Evolutionary conservation across 2,888 invertebrate species (phyloP).

Genomic region (Lasiommata megera): DNA sequence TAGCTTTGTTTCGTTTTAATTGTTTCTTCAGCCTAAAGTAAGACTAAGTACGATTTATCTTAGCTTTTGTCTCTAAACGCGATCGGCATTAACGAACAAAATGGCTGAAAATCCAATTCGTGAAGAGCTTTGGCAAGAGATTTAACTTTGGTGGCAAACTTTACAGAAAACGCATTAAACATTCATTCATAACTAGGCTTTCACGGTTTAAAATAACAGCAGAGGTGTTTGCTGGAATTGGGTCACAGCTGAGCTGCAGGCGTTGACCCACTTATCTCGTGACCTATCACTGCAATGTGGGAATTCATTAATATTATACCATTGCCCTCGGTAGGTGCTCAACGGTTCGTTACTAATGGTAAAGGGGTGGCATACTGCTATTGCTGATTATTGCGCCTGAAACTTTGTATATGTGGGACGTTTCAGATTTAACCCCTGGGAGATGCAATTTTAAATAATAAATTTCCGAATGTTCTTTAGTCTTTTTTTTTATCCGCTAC

Average conservation of each 20-base stretch:
- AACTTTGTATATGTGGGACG: too few relatives aligned
- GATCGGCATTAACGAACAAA: too few relatives aligned
- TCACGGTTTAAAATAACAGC: conserved; percentile 29
- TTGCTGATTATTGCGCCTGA: background rate
- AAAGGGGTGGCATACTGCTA: background rate
- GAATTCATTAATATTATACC: conserved; percentile 8
- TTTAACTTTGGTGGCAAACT: background rate
- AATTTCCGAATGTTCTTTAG: too few relatives aligned
- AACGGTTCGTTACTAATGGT: background rate
- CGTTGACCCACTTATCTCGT: conserved; percentile 28
- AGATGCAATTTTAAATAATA: too few relatives aligned
- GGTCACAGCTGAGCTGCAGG: conserved; percentile 36
- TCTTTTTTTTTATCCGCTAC: too few relatives aligned
- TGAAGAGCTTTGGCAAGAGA: background rate
- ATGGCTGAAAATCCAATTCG: too few relatives aligned
- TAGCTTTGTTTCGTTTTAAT: too few relatives aligned
- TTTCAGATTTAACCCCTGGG: too few relatives aligned
- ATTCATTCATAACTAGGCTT: conserved; percentile 10
- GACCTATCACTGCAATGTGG: conserved; percentile 23
- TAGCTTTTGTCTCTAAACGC: too few relatives aligned
- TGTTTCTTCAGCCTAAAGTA: too few relatives aligned
- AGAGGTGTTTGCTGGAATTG: conserved; percentile 28
- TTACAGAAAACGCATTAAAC: background rate
- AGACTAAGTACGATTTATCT: too few relatives aligned
- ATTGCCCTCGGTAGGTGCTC: background rate